Conservation (phyloP, 1,140 invertebrate species). For the Eubasilissa regina region DNA sequence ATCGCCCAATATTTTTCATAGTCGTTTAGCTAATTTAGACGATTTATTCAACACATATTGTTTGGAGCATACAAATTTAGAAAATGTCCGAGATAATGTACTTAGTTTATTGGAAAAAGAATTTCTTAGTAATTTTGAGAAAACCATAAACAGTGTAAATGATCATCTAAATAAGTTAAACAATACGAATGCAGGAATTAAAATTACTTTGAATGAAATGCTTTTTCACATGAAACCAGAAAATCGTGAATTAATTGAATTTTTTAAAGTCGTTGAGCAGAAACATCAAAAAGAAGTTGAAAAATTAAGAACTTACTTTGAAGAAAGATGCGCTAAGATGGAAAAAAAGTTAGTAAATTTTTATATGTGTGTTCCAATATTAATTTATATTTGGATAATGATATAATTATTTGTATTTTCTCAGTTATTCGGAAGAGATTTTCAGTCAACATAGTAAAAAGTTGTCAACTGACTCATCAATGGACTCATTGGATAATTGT, state of each 20-base stretch:
- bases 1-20: not conserved
- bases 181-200: conserved; percentile 65
- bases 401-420: conserved; percentile 52
- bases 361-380: not conserved
- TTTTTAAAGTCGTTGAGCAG: conserved; percentile 73
- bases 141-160: conserved; percentile 56
- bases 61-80: conserved; percentile 11
- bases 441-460: conserved; percentile 80
- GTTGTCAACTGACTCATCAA: conserved; percentile 65
- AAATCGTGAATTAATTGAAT: conserved; percentile 69
- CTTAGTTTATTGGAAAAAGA: conserved; percentile 41
- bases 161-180: conserved; percentile 58
- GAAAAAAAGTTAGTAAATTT: conserved; percentile 77
- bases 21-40: not conserved
- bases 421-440: conserved; percentile 78
- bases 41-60: not conserved
- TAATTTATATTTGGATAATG: not conserved
- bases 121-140: conserved; percentile 58
- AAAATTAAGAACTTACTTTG: conserved; percentile 83
- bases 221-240: conserved; percentile 70
- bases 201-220: conserved; percentile 68
- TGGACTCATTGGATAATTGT: conserved; percentile 56
- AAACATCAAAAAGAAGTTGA: conserved; percentile 83
- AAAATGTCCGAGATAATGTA: conserved; percentile 35
- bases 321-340: conserved; percentile 83